A percentile compares a stretch with the other conserved stretches of the same genome.
These are phyloP conservation scores for Basileuterus tristriatus DNA, from an alignment of 2,797 vertebrate species.

Conservation along the genomic window DNA sequence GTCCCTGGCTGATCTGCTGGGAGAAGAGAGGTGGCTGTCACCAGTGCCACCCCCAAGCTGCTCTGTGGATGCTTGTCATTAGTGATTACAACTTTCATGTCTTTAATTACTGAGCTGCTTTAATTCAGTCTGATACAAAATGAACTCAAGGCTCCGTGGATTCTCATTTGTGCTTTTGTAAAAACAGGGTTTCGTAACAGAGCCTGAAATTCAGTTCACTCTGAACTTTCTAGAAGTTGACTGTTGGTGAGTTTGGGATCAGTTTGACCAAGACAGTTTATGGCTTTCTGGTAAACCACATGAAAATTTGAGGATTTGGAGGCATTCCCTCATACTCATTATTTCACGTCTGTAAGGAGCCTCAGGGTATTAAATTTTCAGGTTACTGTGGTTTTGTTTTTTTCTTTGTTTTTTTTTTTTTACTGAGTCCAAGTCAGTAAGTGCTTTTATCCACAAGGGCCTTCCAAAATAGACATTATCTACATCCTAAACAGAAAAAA, in stretches of 20 bases:
- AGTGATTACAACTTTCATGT: conserved; percentile 18
- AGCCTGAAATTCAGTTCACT: not conserved
- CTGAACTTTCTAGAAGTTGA: not conserved
- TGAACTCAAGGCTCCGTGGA: not conserved
- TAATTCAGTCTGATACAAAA: conserved; percentile 32
- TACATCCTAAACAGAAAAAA: not conserved
- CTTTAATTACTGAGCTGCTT: conserved; percentile 38
- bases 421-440: not conserved
- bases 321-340: not conserved
- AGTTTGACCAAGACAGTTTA: not conserved
- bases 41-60: not conserved
- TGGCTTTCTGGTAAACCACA: not conserved
- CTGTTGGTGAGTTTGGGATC: not conserved
- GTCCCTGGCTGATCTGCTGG: not conserved
- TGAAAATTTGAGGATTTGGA: not conserved
- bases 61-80: conserved; percentile 1
- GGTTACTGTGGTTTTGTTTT: not conserved
- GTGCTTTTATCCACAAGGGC: not conserved
- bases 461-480: not conserved
- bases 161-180: not conserved
- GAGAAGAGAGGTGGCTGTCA: not conserved
- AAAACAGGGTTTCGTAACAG: not conserved
- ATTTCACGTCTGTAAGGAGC: not conserved
- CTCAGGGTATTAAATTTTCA: not conserved
- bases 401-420: not conserved